Evolutionary conservation across 2,888 invertebrate species (phyloP), one percentile per base, ranked within the genome.

Genomic region (Lumbricus terrestris): DNA sequence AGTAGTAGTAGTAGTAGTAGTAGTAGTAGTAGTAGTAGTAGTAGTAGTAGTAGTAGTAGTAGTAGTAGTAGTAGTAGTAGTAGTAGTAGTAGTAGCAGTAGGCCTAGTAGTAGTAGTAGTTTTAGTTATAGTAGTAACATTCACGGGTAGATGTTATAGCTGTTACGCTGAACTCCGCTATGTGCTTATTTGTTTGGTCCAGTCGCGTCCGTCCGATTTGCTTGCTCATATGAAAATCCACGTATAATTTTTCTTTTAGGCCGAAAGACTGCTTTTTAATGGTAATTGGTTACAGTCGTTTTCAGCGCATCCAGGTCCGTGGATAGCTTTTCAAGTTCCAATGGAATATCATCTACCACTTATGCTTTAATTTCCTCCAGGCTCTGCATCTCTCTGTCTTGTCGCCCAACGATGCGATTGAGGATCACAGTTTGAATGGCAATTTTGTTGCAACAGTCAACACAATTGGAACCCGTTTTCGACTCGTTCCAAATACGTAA

Each of bases 31-130:
- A 91, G 91, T 90, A 91, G 91, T 83, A 90, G 91, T 89, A 90
- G 91, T 89, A 88, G 91, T 89, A 90, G 91, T 91, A 91, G 91
- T 90, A 91, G 90, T 90, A 90, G 90, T 91, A 91, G 91, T 90
- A 91, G 91, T 90, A 90, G 91, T 90, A 90, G 91, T 90, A 88
- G 90, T 90, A 90, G 90, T 88, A 90, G 90, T 82, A 90, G 91
- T 54, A 90, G 90, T 69, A 90, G 90, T 35, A 90, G 90, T 42
- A 90, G n/a, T n/a, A n/a, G n/a, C n/a, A n/a, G n/a, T n/a, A n/a
- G n/a, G n/a, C n/a, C n/a, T n/a, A n/a, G n/a, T 69, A 90, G 89
- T 69, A 90, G 90, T 90, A 90, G 88, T 90, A 90, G 88, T 90
- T 85, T 83, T 82, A 89, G 89, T 82, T 85, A 82, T 82, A 89